These are phyloP conservation scores for Pandemis heparana DNA, from an alignment of 2,888 invertebrate genomes.

Conservation along the genomic window DNA sequence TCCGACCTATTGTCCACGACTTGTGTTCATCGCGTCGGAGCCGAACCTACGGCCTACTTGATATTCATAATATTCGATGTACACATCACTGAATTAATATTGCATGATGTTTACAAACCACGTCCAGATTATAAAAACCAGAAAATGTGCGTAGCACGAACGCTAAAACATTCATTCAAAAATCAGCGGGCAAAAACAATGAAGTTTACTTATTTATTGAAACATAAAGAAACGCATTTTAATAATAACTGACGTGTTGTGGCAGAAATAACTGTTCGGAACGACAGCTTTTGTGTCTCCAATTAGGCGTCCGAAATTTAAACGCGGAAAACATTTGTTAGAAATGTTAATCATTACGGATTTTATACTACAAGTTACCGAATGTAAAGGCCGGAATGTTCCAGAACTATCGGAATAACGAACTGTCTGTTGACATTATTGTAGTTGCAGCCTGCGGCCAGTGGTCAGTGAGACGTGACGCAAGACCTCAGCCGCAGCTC, in stretches of 20 bases:
- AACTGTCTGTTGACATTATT: conserved; percentile 22
- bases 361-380: background rate
- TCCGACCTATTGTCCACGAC: conserved; percentile 24
- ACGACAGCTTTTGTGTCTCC: conserved; percentile 5
- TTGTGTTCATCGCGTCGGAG: conserved; percentile 9
- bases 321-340: conserved; percentile 14
- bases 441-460: conserved; percentile 42
- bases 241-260: background rate
- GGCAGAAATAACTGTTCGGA: background rate
- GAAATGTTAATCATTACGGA: background rate
- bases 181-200: background rate
- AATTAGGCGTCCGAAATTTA: conserved; percentile 4
- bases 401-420: background rate
- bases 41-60: conserved; percentile 26
- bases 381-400: background rate
- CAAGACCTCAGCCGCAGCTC: conserved; percentile 54
- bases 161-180: conserved; percentile 8
- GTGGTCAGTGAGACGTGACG: conserved; percentile 63
- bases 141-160: conserved; percentile 12
- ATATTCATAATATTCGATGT: conserved; percentile 36
- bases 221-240: background rate
- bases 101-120: conserved; percentile 30
- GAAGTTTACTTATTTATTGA: background rate
- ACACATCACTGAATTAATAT: conserved; percentile 29
- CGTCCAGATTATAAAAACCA: conserved; percentile 29